Evolutionary conservation across 2,888 invertebrate species (phyloP).

Genomic region (Acleris literana): DNA sequence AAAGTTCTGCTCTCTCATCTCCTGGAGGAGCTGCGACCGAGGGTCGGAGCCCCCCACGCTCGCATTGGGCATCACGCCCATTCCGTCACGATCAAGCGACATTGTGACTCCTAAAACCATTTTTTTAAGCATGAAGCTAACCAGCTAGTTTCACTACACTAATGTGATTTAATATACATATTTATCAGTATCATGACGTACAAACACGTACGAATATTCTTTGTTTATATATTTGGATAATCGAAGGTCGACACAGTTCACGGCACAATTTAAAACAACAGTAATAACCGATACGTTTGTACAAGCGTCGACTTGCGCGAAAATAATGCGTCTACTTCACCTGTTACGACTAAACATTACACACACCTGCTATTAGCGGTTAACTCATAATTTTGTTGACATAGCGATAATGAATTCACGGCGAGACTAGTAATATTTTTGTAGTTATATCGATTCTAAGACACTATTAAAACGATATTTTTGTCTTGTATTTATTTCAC

Average conservation of each 20-base stretch:
- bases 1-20: constrained; percentile 95
- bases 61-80: constrained; percentile 59
- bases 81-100: constrained; percentile 73
- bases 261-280: constrained; percentile 11
- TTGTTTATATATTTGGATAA: constrained; percentile 23
- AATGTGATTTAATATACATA: not conserved
- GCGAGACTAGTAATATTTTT: constrained; percentile 63
- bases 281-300: constrained; percentile 12
- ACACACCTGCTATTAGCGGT: constrained; percentile 61
- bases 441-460: constrained; percentile 71
- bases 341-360: constrained; percentile 24
- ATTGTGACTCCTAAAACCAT: constrained; percentile 48
- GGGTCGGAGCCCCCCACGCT: constrained; percentile 78
- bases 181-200: not conserved
- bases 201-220: not conserved
- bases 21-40: constrained; percentile 90
- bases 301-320: constrained; percentile 12
- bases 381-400: constrained; percentile 75
- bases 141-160: not conserved
- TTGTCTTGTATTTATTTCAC: constrained; percentile 28
- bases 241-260: constrained; percentile 20
- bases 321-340: constrained; percentile 19
- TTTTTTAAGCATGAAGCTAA: no score
- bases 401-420: constrained; percentile 68
- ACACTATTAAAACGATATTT: constrained; percentile 52